Evolutionary conservation across 1,140 invertebrate genomes (phyloP).

Genomic region (Alviniconcha marisindica): DNA sequence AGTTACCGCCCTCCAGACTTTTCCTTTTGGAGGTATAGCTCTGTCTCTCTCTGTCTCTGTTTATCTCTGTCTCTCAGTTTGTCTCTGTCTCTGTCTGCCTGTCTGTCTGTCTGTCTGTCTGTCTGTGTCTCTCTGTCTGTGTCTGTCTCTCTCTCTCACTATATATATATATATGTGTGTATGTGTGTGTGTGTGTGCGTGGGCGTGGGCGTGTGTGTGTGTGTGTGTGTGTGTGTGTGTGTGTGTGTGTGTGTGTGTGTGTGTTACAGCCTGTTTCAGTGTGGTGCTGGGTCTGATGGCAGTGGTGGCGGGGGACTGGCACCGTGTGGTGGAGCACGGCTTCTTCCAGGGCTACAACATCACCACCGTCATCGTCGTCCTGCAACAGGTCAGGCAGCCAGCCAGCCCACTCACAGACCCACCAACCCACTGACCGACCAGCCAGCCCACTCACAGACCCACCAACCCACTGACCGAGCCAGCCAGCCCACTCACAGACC

Average conservation of each 20-base stretch:
- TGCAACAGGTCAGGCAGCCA: slow-evolving; percentile 61
- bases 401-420: neutral
- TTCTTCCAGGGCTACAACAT: slow-evolving; percentile 80
- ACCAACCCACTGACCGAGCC: neutral
- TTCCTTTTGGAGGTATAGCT: too few relatives aligned
- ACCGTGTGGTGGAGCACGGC: slow-evolving; percentile 76
- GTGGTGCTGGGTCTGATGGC: slow-evolving; percentile 77
- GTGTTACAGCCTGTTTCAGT: slow-evolving; percentile 74
- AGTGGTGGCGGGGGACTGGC: slow-evolving; percentile 77
- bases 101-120: neutral
- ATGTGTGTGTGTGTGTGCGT: slow-evolving; percentile 15
- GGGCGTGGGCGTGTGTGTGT: neutral
- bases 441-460: neutral
- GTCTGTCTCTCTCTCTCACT: neutral
- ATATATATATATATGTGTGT: slow-evolving; percentile 5
- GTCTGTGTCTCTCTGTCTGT: neutral
- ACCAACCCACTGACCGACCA: neutral
- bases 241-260: slow-evolving; percentile 23
- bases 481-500: neutral
- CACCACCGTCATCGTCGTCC: slow-evolving; percentile 77
- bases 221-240: slow-evolving; percentile 23
- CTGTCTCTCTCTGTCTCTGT: too few relatives aligned
- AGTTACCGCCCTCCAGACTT: too few relatives aligned
- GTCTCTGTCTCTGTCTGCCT: neutral
- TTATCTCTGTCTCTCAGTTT: neutral